Percentiles rank a stretch among this genome's conserved stretches.
Evolutionary conservation across 2,888 invertebrate genomes (phyloP).

Genomic region (Morinoia aosen): DNA sequence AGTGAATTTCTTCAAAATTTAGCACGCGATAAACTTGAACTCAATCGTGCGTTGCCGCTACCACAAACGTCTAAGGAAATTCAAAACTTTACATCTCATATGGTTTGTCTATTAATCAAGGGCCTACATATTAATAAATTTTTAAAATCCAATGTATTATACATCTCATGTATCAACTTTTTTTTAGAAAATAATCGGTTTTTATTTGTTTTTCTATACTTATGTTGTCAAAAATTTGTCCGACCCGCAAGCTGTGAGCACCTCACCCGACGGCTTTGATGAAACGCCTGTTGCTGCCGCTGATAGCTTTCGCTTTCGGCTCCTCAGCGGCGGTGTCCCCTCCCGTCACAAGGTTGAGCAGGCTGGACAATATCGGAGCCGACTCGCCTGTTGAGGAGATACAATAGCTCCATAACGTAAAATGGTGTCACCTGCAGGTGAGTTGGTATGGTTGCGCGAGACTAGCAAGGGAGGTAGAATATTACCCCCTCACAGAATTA

Average conservation of each 20-base stretch:
- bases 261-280: neutral
- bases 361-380: neutral
- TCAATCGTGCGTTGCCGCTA: neutral
- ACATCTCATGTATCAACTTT: too few relatives aligned
- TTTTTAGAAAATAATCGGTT: too few relatives aligned
- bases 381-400: neutral
- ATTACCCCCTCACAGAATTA: too few relatives aligned
- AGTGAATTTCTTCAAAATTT: too few relatives aligned
- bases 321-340: neutral
- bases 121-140: too few relatives aligned
- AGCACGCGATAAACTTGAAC: too few relatives aligned
- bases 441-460: neutral
- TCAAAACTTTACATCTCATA: too few relatives aligned
- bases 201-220: too few relatives aligned
- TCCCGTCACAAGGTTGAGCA: neutral
- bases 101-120: too few relatives aligned
- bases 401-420: neutral
- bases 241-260: neutral
- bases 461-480: neutral
- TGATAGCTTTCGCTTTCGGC: neutral
- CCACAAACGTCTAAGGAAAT: neutral
- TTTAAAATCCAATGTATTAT: too few relatives aligned
- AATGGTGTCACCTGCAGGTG: too few relatives aligned
- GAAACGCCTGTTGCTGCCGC: neutral
- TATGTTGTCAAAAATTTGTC: too few relatives aligned